Base-by-base conservation (phyloP, 2,113 vertebrate genomes). In the Fukomys damarensis region DNA sequence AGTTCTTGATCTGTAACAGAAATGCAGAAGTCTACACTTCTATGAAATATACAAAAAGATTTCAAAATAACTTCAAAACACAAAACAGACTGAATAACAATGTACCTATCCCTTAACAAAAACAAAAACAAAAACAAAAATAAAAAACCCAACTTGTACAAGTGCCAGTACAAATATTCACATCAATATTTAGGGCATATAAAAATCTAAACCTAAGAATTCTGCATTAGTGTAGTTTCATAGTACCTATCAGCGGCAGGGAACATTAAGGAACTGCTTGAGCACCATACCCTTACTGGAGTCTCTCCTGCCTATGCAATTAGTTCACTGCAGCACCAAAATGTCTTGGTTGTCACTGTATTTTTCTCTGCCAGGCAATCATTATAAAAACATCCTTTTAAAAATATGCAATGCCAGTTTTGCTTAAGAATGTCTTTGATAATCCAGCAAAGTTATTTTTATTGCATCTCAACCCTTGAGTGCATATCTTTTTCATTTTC, bases 41-140 rank as follows among this genome's bases (percentile, higher is more conserved):
- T 56, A 19, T 90, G 56, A 93, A 92, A 86, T 76, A 86, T 6
- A 80, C 59, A 90, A 77, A 70, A 93, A 66, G 22, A 83, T 3
- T 58, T 92, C 70, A 65, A 59, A 94, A n/a, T 52, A 43, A 93
- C 80, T 91, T 86, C 65, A 76, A 95, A 77, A 38, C 32, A 82
- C 35, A 84, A 65, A 92, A 91, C 20, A 58, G n/a, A 89, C 46
- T 76, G 26, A 49, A 46, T 68, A 65, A 95, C 24, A 35, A 91
- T 68, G n/a, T 35, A 88, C 58, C 1, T 32, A 49, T 13, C 2
- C 52, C 68, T 38, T 35, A 38, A 41, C 22, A 79, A 74, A 46
- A 49, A 12, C 56, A 58, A 30, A 46, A 76, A 46, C 41, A 38
- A 35, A 35, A 35, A 16, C 46, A 80, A 65, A 82, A 9, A 22